A percentile compares a stretch with the other conserved stretches of the same genome.
Conservation (phyloP, 2,113 vertebrate species). For the Crotophaga sulcirostris region DNA sequence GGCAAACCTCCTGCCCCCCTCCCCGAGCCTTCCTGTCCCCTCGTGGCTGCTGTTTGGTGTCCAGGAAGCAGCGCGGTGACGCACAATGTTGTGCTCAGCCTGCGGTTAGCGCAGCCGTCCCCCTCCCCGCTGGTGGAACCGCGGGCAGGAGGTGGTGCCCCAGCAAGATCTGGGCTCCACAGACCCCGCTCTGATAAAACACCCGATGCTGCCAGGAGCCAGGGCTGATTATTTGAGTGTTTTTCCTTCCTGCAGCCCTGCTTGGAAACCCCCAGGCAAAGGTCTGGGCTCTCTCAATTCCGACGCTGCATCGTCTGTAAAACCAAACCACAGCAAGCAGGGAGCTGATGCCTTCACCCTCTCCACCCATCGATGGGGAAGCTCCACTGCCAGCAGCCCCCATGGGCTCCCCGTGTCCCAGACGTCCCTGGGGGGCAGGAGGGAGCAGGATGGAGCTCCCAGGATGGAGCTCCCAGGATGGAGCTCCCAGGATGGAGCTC, state of each 20-base stretch:
- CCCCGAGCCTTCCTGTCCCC: not conserved
- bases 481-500: not conserved
- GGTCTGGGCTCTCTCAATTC: not conserved
- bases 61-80: not conserved
- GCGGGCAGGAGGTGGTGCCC: not conserved
- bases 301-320: not conserved
- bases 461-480: too few species aligned
- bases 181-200: not conserved
- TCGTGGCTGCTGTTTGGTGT: not conserved
- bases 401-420: accelerated
- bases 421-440: not conserved
- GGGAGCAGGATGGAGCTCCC: not conserved
- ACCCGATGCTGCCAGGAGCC: not conserved
- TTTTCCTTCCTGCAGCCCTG: not conserved
- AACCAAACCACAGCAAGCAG: not conserved
- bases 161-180: not conserved
- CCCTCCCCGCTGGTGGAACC: not conserved
- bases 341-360: accelerated
- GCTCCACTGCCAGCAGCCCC: accelerated
- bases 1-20: not conserved
- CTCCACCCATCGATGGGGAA: accelerated
- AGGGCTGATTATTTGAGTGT: not conserved
- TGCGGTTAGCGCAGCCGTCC: not conserved
- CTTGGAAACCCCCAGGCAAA: not conserved
- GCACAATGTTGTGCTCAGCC: not conserved